Conservation (phyloP, 2,797 vertebrate species). For the Eupleurogrammus muticus region DNA sequence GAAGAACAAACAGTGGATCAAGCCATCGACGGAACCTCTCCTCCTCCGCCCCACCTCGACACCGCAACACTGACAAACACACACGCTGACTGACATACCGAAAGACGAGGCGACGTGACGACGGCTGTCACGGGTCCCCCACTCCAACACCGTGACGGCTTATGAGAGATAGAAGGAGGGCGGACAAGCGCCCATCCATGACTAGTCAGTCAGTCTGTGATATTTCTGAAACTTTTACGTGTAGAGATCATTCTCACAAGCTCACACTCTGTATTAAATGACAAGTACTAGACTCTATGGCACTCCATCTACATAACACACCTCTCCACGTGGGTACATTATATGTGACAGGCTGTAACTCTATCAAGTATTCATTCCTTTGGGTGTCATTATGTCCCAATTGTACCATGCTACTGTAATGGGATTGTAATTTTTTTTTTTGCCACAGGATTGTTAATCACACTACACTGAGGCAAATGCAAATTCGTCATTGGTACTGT, state of each 20-base stretch:
- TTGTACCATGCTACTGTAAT: constrained; percentile 46
- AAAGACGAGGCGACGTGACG: constrained; percentile 42
- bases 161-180: constrained; percentile 29
- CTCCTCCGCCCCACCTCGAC: constrained; percentile 58
- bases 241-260: constrained; percentile 22
- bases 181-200: constrained; percentile 38
- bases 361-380: constrained; percentile 52
- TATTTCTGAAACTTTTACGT: constrained; percentile 32
- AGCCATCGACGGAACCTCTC: constrained; percentile 57
- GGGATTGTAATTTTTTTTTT: constrained; percentile 60
- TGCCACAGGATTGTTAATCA: constrained; percentile 49
- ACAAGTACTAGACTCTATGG: constrained; percentile 21
- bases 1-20: constrained; percentile 64
- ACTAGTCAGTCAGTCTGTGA: constrained; percentile 30
- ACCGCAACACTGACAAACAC: constrained; percentile 54
- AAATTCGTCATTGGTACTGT: constrained; percentile 41
- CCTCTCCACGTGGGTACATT: constrained; percentile 40
- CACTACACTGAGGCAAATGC: constrained; percentile 41
- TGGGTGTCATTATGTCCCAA: constrained; percentile 40
- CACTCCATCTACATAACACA: constrained; percentile 42
- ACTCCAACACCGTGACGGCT: constrained; percentile 38
- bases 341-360: constrained; percentile 49
- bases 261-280: constrained; percentile 29
- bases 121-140: constrained; percentile 50
- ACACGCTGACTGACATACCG: constrained; percentile 45